Evolutionary conservation across 2,797 vertebrate genomes (phyloP).

Genomic region (Hydrocynus forskahlii): DNA sequence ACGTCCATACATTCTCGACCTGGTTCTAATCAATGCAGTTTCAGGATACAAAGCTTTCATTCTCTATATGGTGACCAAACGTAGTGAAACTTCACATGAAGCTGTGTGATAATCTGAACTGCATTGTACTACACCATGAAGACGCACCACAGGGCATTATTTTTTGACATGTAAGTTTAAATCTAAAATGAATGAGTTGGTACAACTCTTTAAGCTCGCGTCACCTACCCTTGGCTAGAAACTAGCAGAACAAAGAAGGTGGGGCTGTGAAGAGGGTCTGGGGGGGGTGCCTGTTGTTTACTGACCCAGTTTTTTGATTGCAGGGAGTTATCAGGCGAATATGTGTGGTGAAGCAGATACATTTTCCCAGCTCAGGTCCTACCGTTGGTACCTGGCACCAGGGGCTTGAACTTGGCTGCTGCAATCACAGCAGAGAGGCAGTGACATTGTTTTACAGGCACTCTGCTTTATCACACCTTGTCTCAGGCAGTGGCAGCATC

Average conservation of each 20-base stretch:
- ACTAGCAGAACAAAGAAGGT: not conserved
- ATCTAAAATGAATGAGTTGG: too few relatives aligned
- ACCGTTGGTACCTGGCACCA: not conserved
- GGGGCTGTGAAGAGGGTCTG: not conserved
- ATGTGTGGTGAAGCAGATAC: slow-evolving; percentile 46
- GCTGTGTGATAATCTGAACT: too few relatives aligned
- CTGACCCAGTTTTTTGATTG: slow-evolving; percentile 48
- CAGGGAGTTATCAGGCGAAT: slow-evolving; percentile 45
- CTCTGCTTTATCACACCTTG: slow-evolving; percentile 25
- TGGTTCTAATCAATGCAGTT: too few relatives aligned
- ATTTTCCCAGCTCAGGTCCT: not conserved
- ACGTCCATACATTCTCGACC: too few relatives aligned
- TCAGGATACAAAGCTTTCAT: too few relatives aligned
- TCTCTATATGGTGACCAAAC: too few relatives aligned
- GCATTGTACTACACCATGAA: too few relatives aligned
- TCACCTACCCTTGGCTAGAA: not conserved
- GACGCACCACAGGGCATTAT: too few relatives aligned
- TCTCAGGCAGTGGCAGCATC: slow-evolving; percentile 24
- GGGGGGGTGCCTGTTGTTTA: slow-evolving; percentile 38
- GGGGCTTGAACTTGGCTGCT: slow-evolving; percentile 11
- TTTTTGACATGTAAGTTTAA: too few relatives aligned
- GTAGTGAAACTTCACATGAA: too few relatives aligned
- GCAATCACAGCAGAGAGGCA: slow-evolving; percentile 11
- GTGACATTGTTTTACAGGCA: slow-evolving; percentile 17
- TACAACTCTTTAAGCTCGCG: not conserved